Evolutionary conservation across 2,888 invertebrate species (phyloP).

Genomic region (Cosmorhoe ocellata): DNA sequence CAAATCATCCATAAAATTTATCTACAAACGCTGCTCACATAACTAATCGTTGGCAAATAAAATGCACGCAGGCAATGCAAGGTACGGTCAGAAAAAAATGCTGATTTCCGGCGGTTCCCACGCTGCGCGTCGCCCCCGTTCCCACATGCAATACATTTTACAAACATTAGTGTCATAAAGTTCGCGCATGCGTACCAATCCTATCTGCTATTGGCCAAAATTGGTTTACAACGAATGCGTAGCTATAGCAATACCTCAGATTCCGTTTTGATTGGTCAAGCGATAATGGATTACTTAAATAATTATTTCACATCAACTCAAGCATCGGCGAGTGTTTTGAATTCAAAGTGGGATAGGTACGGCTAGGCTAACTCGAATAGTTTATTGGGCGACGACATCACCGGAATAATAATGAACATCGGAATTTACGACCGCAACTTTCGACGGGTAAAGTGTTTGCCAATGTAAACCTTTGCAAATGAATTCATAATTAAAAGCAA

Average conservation of each 20-base stretch:
- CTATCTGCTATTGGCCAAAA: conserved; percentile 62
- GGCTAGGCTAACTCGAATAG: conserved; percentile 31
- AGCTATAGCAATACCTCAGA: conserved; percentile 51
- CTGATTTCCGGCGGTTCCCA: conserved; percentile 68
- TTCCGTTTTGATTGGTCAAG: conserved; percentile 59
- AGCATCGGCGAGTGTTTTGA: conserved; percentile 44
- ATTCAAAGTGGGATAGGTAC: conserved; percentile 37
- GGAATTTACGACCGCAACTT: conserved; percentile 30
- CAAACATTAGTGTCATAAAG: conserved; percentile 61
- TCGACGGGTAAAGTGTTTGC: conserved; percentile 23
- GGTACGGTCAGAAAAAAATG: conserved; percentile 53
- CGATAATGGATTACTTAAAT: conserved; percentile 51
- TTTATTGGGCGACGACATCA: conserved; percentile 39
- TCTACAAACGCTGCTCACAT: conserved; percentile 47
- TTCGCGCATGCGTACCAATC: conserved; percentile 63
- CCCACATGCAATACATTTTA: conserved; percentile 66
- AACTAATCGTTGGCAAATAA: conserved; percentile 48
- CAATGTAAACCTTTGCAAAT: conserved; percentile 23
- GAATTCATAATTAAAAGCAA: conserved; percentile 24
- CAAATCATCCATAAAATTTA: conserved; percentile 32
- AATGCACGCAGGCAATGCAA: conserved; percentile 37
- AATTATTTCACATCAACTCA: conserved; percentile 48
- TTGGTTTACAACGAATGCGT: conserved; percentile 47
- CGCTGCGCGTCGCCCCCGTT: conserved; percentile 65
- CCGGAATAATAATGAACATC: conserved; percentile 32